Percentiles rank a stretch among this genome's conserved stretches.
Evolutionary conservation across 2,888 invertebrate species (phyloP).

Genomic region (Cyclophora albipunctata): DNA sequence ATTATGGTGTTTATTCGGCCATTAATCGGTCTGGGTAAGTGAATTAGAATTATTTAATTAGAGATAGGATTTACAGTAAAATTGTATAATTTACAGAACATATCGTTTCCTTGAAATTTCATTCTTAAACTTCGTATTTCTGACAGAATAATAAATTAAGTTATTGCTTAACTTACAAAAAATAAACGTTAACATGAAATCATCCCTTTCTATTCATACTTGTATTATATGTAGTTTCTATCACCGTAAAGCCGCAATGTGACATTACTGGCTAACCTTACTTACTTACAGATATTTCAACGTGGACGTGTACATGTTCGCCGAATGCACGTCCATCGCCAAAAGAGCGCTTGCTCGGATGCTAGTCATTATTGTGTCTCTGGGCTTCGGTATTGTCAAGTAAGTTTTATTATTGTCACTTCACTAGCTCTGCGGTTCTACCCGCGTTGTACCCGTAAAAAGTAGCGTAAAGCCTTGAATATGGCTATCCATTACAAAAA

Average conservation of each 20-base stretch:
- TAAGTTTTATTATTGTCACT: slow-evolving; percentile 53
- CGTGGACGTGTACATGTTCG: slow-evolving; percentile 82
- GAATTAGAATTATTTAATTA: background rate
- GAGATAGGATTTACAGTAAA: too few species aligned
- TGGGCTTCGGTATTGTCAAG: slow-evolving; percentile 98
- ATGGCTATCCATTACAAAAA: background rate
- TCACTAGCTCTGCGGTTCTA: background rate
- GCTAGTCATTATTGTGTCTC: slow-evolving; percentile 94
- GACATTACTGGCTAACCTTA: background rate
- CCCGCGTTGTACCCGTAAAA: too few species aligned
- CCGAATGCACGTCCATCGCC: slow-evolving; percentile 93
- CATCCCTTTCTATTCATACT: too few species aligned
- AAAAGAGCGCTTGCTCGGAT: slow-evolving; percentile 94
- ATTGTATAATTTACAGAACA: too few species aligned
- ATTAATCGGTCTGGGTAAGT: slow-evolving; percentile 56
- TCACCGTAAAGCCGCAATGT: too few species aligned
- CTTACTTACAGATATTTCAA: slow-evolving; percentile 46
- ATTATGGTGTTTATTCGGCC: slow-evolving; percentile 87
- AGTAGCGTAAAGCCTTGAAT: too few species aligned
- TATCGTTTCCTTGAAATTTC: too few species aligned
- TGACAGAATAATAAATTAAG: too few species aligned
- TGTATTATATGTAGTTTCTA: too few species aligned
- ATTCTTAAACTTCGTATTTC: too few species aligned
- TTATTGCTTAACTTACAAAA: too few species aligned
- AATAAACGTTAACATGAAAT: too few species aligned